Evolutionary conservation across 2,888 invertebrate species (phyloP).

Genomic region (Liodrosophila aerea): DNA sequence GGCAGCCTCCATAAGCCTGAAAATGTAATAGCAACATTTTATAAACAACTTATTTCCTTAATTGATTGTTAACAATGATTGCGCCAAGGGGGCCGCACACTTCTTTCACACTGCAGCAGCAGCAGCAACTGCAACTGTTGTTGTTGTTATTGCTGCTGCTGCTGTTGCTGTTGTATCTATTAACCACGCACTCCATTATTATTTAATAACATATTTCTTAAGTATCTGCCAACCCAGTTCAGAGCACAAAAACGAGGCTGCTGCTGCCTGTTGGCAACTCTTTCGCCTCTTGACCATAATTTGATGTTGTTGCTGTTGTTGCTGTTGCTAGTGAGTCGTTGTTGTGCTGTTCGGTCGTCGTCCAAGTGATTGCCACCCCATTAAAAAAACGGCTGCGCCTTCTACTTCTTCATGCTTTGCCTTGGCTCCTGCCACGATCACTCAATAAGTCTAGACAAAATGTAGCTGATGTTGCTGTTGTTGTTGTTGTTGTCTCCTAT

Average conservation of each 20-base stretch:
- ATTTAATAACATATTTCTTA: slow-evolving; percentile 81
- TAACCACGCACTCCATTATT: slow-evolving; percentile 81
- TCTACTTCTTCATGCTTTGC: slow-evolving; percentile 42
- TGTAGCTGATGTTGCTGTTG: slow-evolving; percentile 66
- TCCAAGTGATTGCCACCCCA: slow-evolving; percentile 82
- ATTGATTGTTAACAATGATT: slow-evolving; percentile 81
- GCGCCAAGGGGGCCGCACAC: slow-evolving; percentile 71
- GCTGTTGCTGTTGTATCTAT: slow-evolving; percentile 70
- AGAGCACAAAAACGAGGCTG: slow-evolving; percentile 74
- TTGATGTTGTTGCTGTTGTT: slow-evolving; percentile 50
- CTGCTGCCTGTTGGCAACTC: slow-evolving; percentile 16
- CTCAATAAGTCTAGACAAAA: slow-evolving; percentile 79
- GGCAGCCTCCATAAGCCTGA: slow-evolving; percentile 51
- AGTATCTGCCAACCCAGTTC: slow-evolving; percentile 81
- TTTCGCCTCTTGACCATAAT: slow-evolving; percentile 76
- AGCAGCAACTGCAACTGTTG: slow-evolving; percentile 22
- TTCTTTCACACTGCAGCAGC: slow-evolving; percentile 60
- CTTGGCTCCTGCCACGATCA: slow-evolving; percentile 76
- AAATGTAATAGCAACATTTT: slow-evolving; percentile 78
- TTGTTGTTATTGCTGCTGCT: slow-evolving; percentile 19
- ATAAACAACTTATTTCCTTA: slow-evolving; percentile 80
- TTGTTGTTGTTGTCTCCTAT: slow-evolving; percentile 36
- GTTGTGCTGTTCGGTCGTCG: slow-evolving; percentile 53
- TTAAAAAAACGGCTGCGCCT: slow-evolving; percentile 75
- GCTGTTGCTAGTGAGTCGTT: neutral